These are phyloP conservation scores for Schizopygopsis pylzovi DNA, from an alignment of 2,797 vertebrate species.

Conservation along the genomic window DNA sequence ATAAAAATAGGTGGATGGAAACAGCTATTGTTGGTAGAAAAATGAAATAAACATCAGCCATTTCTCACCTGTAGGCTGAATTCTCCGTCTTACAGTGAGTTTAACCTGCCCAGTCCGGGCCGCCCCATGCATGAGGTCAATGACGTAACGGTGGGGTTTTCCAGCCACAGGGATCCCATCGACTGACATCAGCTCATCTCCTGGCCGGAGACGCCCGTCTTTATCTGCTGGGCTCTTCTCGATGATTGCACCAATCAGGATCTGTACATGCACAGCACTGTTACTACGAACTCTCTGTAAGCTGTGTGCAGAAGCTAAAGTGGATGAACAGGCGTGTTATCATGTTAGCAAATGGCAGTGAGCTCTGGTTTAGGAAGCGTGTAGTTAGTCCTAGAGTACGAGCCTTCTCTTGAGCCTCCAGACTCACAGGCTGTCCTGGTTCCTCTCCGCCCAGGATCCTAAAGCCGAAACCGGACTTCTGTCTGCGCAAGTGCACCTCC, in stretches of 20 bases:
- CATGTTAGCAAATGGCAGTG: not conserved
- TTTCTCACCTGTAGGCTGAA: conserved; percentile 82
- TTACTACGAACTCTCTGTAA: conserved; percentile 10
- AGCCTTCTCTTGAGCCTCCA: conserved; percentile 82
- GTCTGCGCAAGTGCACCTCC: conserved; percentile 93
- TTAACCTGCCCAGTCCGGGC: conserved; percentile 95
- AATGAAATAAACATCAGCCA: not conserved
- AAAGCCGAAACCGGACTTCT: conserved; percentile 98
- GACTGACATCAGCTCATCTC: conserved; percentile 94
- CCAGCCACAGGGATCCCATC: conserved; percentile 94
- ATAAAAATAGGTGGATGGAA: not conserved
- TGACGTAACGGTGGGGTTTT: conserved; percentile 97
- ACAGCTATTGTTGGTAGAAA: not conserved
- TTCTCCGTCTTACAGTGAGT: conserved; percentile 92
- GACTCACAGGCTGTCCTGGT: conserved; percentile 97
- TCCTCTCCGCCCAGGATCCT: conserved; percentile 98
- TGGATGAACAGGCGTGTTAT: not conserved
- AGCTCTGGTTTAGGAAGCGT: conserved; percentile 38
- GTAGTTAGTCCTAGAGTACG: conserved; percentile 71
- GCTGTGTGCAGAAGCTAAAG: conserved; percentile 23
- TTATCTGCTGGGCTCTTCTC: conserved; percentile 96
- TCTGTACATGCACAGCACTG: conserved; percentile 75
- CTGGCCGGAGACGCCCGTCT: conserved; percentile 93
- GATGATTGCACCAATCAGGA: conserved; percentile 96
- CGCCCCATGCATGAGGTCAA: conserved; percentile 97